Evolutionary conservation across 2,888 invertebrate species (phyloP).

Genomic region (Cephus rjabovi): DNA sequence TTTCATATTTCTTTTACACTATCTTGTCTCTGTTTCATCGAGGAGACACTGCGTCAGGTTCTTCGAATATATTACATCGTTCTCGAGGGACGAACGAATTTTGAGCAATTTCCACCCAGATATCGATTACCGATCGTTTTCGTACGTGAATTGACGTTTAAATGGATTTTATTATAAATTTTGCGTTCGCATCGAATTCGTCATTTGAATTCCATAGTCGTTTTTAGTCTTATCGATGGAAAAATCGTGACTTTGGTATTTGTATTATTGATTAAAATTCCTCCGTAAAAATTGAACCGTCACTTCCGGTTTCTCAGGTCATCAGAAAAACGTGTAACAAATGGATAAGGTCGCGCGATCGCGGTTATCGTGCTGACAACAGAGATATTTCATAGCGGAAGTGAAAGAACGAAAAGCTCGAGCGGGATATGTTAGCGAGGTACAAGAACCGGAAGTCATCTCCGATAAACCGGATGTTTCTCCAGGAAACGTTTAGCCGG

Average conservation of each 20-base stretch:
- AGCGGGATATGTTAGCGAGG: not conserved
- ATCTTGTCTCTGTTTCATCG: constrained; percentile 7
- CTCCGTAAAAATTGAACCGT: not conserved
- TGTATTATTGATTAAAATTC: not conserved
- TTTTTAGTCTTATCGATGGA: not conserved
- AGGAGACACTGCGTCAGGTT: not conserved
- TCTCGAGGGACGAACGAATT: constrained; percentile 23
- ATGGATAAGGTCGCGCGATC: not conserved
- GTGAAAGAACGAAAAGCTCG: constrained; percentile 9
- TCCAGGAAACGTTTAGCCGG: constrained; percentile 2
- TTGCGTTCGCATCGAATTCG: not conserved
- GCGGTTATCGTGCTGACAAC: constrained; percentile 15
- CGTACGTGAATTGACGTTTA: not conserved
- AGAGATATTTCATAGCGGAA: constrained; percentile 16
- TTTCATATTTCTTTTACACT: constrained; percentile 8
- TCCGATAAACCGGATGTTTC: not conserved
- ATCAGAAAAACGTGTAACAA: not conserved
- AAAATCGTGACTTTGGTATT: not conserved
- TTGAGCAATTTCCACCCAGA: not conserved
- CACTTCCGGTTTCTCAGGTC: not conserved
- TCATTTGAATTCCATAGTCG: not conserved
- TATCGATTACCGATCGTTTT: not conserved
- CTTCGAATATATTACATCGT: constrained; percentile 38
- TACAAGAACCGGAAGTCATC: not conserved
- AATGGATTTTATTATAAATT: not conserved